phyloP scores from a whole-genome alignment of 2,113 vertebrate genomes.

The Scortum barcoo region DNA sequence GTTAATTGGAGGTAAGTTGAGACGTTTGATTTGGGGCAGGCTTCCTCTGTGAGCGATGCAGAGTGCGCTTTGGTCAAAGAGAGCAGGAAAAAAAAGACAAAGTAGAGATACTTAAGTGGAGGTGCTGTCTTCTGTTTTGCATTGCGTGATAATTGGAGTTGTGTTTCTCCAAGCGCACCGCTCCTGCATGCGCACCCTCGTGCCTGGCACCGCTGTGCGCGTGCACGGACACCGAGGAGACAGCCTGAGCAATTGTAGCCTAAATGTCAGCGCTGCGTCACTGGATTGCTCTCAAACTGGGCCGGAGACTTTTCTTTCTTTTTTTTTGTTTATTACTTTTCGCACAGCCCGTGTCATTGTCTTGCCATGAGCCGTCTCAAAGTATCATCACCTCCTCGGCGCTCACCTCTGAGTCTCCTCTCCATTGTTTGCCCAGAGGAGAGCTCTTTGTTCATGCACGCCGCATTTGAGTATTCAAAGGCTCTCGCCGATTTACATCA shows the following conservation, averaged over 20 bases:
- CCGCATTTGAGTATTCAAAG: constrained; percentile 66
- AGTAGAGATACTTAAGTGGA: neutral
- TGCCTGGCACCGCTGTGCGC: constrained; percentile 52
- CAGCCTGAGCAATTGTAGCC: constrained; percentile 56
- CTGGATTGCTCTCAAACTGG: constrained; percentile 57
- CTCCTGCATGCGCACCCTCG: constrained; percentile 49
- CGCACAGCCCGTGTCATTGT: constrained; percentile 4
- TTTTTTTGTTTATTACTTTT: constrained; percentile 60
- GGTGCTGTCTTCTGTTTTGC: neutral
- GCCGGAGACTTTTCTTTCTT: constrained; percentile 63
- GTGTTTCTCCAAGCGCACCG: constrained; percentile 5
- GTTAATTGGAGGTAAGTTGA: constrained; percentile 69
- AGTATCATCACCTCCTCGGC: constrained; percentile 26
- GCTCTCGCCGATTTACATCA: constrained; percentile 38
- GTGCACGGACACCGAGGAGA: constrained; percentile 59
- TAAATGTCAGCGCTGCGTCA: constrained; percentile 77
- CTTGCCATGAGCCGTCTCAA: neutral
- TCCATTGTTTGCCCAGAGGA: constrained; percentile 71
- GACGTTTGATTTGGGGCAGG: constrained; percentile 2
- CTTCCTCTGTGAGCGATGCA: neutral
- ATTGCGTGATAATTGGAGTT: neutral
- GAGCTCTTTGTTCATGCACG: constrained; percentile 80
- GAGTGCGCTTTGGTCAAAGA: neutral
- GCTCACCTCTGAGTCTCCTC: constrained; percentile 39
- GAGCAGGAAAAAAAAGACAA: neutral